Percentiles rank a stretch among this genome's conserved stretches.
Evolutionary conservation across 2,113 vertebrate species (phyloP).

Genomic region (Callorhinus ursinus): DNA sequence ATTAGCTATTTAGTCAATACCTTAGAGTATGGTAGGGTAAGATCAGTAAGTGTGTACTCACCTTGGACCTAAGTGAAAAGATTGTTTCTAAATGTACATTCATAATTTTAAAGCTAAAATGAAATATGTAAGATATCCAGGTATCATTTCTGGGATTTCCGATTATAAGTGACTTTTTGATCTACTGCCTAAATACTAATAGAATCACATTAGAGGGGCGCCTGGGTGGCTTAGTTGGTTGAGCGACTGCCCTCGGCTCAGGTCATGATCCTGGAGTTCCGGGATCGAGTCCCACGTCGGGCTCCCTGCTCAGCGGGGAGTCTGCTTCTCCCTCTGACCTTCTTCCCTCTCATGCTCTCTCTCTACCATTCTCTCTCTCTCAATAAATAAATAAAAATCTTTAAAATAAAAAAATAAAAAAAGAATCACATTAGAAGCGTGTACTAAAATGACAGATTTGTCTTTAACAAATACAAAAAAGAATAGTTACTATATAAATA

Average conservation of each 20-base stretch:
- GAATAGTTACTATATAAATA: neutral
- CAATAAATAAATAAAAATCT: no score
- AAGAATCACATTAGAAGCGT: neutral
- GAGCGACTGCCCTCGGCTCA: no score
- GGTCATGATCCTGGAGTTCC: no score
- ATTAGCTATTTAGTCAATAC: neutral
- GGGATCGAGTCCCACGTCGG: no score
- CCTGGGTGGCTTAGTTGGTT: no score
- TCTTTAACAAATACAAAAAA: neutral
- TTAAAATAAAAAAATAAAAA: no score
- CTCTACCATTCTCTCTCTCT: no score
- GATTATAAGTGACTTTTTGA: neutral
- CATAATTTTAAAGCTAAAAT: neutral
- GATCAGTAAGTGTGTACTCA: neutral
- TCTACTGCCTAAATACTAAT: neutral
- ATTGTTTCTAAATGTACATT: neutral
- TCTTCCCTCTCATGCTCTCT: no score
- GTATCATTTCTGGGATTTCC: neutral
- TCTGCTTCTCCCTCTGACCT: no score
- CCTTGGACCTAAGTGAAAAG: neutral
- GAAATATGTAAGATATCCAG: neutral
- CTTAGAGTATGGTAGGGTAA: neutral
- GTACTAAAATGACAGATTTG: neutral
- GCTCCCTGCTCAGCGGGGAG: no score
- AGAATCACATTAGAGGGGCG: neutral